Conservation (phyloP, 2,113 vertebrate species). For the Rafetus swinhoei region DNA sequence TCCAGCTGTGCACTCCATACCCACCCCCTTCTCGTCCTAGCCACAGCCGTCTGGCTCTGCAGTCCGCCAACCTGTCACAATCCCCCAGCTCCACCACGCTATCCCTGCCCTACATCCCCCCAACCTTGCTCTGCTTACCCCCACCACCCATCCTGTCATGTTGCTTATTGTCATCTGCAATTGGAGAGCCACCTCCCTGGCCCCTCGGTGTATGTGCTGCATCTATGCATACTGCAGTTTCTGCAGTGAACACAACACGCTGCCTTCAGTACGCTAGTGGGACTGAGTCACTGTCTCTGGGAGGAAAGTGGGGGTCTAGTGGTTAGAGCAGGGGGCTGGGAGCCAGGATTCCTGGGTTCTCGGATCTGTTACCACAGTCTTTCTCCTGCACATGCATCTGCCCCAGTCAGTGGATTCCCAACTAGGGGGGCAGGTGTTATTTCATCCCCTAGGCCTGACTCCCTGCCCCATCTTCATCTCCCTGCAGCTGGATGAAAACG, state of each 20-base stretch:
- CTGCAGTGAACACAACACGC: no score
- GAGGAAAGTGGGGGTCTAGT: no score
- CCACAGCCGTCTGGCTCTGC: not conserved
- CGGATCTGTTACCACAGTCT: not conserved
- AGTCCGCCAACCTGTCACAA: not conserved
- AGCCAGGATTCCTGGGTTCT: not conserved
- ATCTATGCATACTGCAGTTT: no score
- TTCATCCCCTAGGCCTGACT: not conserved
- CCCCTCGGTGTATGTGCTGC: not conserved
- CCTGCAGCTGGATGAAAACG: constrained; percentile 87
- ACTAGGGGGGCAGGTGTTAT: not conserved
- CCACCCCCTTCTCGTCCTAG: not conserved
- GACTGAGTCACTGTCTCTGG: not conserved
- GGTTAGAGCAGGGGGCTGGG: not conserved
- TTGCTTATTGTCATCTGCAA: not conserved
- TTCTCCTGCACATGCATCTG: not conserved
- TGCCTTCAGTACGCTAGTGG: not conserved
- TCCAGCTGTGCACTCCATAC: no score
- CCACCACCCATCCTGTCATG: no score
- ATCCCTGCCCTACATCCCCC: no score
- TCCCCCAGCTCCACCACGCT: not conserved
- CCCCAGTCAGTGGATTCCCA: not conserved
- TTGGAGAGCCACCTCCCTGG: not conserved
- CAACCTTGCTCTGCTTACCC: no score
- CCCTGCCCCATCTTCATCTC: not conserved